A percentile compares a stretch with the other conserved stretches of the same genome.
These are phyloP conservation scores for Druceiella hillmani DNA, from an alignment of 2,888 invertebrate species.

Conservation along the genomic window DNA sequence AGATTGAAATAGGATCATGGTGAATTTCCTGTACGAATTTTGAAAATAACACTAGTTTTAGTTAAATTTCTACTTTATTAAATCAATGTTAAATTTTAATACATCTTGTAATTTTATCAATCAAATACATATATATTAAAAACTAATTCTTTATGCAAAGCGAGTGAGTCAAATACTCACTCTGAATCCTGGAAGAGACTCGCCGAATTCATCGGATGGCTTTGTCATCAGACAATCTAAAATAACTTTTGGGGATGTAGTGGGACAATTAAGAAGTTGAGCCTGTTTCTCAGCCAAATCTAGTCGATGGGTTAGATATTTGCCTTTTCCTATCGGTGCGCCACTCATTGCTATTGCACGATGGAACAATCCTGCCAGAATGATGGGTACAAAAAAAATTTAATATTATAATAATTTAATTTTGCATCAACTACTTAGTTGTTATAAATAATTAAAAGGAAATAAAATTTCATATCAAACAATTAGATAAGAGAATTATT, in stretches of 20 bases:
- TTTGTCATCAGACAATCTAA: slow-evolving; percentile 53
- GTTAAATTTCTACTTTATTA: too few relatives aligned
- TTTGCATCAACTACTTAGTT: too few relatives aligned
- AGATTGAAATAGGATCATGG: slow-evolving; percentile 48
- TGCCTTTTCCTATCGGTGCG: slow-evolving; percentile 49
- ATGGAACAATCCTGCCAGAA: slow-evolving; percentile 66
- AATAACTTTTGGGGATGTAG: slow-evolving; percentile 46
- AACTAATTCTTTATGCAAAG: too few relatives aligned
- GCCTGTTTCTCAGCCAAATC: slow-evolving; percentile 60
- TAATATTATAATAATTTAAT: too few relatives aligned
- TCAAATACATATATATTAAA: too few relatives aligned
- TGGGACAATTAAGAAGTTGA: slow-evolving; percentile 52
- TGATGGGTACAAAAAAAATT: too few relatives aligned
- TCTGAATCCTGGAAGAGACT: slow-evolving; percentile 40
- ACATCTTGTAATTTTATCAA: too few relatives aligned
- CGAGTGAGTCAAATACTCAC: slow-evolving; percentile 32
- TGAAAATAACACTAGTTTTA: too few relatives aligned
- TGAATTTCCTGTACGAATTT: slow-evolving; percentile 56
- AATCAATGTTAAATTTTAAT: too few relatives aligned
- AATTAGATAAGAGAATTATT: too few relatives aligned
- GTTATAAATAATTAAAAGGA: too few relatives aligned
- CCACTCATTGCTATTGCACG: slow-evolving; percentile 65
- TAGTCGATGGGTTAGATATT: slow-evolving; percentile 48
- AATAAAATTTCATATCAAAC: too few relatives aligned
- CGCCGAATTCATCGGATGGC: slow-evolving; percentile 41